These are phyloP conservation scores for Lasiurus borealis DNA, from an alignment of 2,113 vertebrate species.

Conservation along the genomic window DNA sequence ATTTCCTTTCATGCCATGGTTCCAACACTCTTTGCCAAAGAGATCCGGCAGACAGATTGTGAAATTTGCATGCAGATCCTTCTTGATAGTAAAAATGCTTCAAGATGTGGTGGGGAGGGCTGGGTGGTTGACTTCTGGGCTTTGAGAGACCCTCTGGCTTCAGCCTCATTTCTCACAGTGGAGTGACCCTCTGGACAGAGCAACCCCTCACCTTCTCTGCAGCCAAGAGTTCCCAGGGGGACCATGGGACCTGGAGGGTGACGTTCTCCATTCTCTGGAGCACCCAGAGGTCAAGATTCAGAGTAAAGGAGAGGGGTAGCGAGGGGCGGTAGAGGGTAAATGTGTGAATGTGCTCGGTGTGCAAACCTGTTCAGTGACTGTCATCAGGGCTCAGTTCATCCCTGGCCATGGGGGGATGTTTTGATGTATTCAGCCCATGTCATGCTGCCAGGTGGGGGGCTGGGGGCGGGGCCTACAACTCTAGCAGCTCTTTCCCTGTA, in stretches of 20 bases:
- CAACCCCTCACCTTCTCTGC: background rate
- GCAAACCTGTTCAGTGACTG: background rate
- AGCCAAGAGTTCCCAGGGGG: background rate
- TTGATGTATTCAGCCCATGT: no score
- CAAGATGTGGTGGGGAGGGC: constrained; percentile 80
- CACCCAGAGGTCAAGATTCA: background rate
- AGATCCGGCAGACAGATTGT: constrained; percentile 80
- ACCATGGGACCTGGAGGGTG: background rate
- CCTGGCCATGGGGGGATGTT: background rate
- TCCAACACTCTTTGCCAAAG: constrained; percentile 79
- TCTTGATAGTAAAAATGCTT: constrained; percentile 83
- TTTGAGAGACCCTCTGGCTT: constrained; percentile 6
- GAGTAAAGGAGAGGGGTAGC: background rate
- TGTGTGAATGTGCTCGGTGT: fast-evolving
- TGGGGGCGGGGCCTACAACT: background rate
- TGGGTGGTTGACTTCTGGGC: background rate
- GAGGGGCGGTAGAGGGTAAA: background rate
- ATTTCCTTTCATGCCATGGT: constrained; percentile 86
- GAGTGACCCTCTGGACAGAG: background rate
- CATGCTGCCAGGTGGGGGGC: fast-evolving
- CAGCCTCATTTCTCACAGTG: background rate
- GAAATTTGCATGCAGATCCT: constrained; percentile 84
- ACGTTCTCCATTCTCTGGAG: background rate
- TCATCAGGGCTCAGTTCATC: background rate
- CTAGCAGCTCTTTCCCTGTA: background rate